Percentiles rank a stretch among this genome's conserved stretches.
phyloP scores from a whole-genome alignment of 2,888 invertebrate species.

The Nephrotoma guestfalica region DNA sequence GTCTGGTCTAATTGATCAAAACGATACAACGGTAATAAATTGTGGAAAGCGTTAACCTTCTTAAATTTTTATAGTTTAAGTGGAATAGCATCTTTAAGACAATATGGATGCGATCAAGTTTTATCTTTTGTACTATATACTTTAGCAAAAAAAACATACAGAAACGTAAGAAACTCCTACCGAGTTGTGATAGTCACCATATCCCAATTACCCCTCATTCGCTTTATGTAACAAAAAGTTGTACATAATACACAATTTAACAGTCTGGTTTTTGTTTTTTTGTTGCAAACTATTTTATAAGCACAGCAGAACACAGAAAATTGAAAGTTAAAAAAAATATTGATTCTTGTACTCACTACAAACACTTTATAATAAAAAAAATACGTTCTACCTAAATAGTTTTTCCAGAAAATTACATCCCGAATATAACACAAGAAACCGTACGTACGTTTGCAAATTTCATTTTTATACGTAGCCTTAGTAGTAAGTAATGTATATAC shows the following conservation, averaged over 20 bases:
- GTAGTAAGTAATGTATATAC: neutral
- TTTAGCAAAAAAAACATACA: neutral
- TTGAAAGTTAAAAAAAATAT: neutral
- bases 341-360: neutral
- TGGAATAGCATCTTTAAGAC: neutral
- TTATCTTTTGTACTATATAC: neutral
- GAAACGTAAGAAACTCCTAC: neutral
- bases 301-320: neutral
- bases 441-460: neutral
- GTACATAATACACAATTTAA: neutral
- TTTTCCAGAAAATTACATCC: neutral
- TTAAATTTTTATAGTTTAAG: too few species aligned
- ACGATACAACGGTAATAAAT: too few species aligned
- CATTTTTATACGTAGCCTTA: neutral
- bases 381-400: neutral
- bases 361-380: neutral
- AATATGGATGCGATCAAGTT: neutral
- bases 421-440: neutral
- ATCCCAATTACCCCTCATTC: neutral
- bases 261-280: neutral
- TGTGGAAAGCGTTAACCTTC: too few species aligned
- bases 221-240: neutral
- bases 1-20: neutral
- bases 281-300: neutral
- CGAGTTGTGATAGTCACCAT: neutral